Evolutionary conservation across 2,888 invertebrate genomes (phyloP).

Genomic region (Stictocephala bisonia): DNA sequence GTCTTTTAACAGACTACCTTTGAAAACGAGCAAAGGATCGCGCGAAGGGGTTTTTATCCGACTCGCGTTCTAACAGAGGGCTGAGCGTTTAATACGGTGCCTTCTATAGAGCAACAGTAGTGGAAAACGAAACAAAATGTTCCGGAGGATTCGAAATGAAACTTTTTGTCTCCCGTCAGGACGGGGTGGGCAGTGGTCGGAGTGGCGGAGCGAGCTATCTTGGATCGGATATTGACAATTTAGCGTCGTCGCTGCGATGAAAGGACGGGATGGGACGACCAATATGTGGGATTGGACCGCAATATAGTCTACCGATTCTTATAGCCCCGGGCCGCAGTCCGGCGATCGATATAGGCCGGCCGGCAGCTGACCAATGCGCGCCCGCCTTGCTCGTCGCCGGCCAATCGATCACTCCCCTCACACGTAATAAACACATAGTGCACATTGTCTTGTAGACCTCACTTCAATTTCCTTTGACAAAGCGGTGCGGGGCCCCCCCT

Average conservation of each 20-base stretch:
- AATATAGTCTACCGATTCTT: conserved; percentile 16
- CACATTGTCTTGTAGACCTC: conserved; percentile 39
- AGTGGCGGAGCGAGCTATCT: background rate
- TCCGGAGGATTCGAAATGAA: too few relatives aligned
- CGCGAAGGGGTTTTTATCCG: too few relatives aligned
- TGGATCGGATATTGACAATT: conserved; percentile 35
- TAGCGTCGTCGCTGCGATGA: conserved; percentile 12
- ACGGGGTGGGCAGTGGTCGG: too few relatives aligned
- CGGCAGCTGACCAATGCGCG: conserved; percentile 14
- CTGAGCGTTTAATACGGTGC: too few relatives aligned
- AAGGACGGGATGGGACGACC: conserved; percentile 18
- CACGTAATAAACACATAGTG: conserved; percentile 1
- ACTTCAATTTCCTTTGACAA: conserved; percentile 40
- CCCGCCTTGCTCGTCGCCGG: too few relatives aligned
- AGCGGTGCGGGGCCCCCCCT: background rate
- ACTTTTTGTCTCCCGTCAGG: too few relatives aligned
- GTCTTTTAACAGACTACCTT: too few relatives aligned
- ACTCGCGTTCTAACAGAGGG: too few relatives aligned
- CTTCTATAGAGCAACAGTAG: too few relatives aligned
- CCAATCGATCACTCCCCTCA: conserved; percentile 27
- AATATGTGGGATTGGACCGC: conserved; percentile 29
- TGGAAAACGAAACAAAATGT: too few relatives aligned
- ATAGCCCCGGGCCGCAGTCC: background rate
- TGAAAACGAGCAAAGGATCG: too few relatives aligned
- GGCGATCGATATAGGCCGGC: too few relatives aligned